phyloP scores from a whole-genome alignment of 2,113 vertebrate genomes.

The Alectura lathami region DNA sequence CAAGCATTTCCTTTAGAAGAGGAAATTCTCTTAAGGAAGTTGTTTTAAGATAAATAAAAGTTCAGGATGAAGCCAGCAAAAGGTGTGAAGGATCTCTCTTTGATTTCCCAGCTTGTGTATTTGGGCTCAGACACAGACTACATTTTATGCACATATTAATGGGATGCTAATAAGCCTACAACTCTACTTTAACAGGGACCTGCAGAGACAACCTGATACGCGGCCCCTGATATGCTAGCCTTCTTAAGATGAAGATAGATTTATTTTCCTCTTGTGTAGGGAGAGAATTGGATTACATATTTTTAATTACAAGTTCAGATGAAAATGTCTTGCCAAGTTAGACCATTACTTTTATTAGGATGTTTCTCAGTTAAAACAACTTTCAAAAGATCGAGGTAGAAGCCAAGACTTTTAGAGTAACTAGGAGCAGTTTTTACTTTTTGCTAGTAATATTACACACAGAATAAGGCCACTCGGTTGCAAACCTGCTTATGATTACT shows the following conservation, averaged over 20 bases:
- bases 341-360: neutral
- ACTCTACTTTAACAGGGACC: constrained; percentile 55
- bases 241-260: neutral
- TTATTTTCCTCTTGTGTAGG: neutral
- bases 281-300: neutral
- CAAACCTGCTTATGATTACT: neutral
- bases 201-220: constrained; percentile 26
- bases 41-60: constrained; percentile 78
- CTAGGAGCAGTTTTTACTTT: neutral
- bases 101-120: constrained; percentile 85
- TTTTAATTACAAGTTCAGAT: neutral
- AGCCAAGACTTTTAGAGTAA: neutral
- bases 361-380: neutral
- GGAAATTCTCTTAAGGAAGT: constrained; percentile 80
- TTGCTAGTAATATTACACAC: neutral
- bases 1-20: constrained; percentile 74
- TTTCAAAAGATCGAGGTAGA: neutral
- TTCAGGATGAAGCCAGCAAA: constrained; percentile 78
- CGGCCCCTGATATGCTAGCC: constrained; percentile 47
- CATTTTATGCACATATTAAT: constrained; percentile 78
- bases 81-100: constrained; percentile 78
- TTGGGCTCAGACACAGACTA: constrained; percentile 78
- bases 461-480: neutral
- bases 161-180: constrained; percentile 76
- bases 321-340: neutral